A percentile compares a stretch with the other conserved stretches of the same genome.
These are phyloP conservation scores for Butorides virescens DNA, from an alignment of 2,113 vertebrate genomes.

Conservation along the genomic window DNA sequence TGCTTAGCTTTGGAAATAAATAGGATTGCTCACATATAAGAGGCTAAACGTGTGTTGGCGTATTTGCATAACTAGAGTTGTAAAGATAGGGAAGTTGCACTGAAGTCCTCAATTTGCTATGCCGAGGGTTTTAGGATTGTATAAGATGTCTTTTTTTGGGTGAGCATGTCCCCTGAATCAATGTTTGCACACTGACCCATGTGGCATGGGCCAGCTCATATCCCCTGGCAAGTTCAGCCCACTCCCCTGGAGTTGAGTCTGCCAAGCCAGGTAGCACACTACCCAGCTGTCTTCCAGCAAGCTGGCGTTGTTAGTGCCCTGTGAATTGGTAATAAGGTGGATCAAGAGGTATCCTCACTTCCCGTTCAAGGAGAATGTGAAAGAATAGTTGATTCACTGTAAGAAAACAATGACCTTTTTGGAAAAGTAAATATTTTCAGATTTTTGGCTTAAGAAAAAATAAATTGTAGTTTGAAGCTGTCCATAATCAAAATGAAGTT, in stretches of 20 bases:
- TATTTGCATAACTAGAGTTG: not conserved
- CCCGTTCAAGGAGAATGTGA: not conserved
- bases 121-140: not conserved
- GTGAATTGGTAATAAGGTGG: not conserved
- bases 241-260: not conserved
- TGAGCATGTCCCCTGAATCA: not conserved
- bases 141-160: not conserved
- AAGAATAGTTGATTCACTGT: not conserved
- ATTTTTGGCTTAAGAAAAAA: not conserved
- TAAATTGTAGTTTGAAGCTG: not conserved
- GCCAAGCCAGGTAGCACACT: not conserved
- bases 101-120: not conserved
- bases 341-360: not conserved
- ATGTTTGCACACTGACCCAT: accelerated
- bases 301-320: not conserved
- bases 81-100: not conserved
- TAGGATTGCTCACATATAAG: not conserved
- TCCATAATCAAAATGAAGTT: not conserved
- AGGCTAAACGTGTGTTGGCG: not conserved
- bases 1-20: not conserved
- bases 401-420: not conserved
- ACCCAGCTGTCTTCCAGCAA: not conserved
- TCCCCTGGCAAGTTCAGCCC: not conserved
- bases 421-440: not conserved
- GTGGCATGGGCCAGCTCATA: accelerated